phyloP scores from a whole-genome alignment of 2,888 invertebrate genomes.

The Synanthedon andrenaeformis region DNA sequence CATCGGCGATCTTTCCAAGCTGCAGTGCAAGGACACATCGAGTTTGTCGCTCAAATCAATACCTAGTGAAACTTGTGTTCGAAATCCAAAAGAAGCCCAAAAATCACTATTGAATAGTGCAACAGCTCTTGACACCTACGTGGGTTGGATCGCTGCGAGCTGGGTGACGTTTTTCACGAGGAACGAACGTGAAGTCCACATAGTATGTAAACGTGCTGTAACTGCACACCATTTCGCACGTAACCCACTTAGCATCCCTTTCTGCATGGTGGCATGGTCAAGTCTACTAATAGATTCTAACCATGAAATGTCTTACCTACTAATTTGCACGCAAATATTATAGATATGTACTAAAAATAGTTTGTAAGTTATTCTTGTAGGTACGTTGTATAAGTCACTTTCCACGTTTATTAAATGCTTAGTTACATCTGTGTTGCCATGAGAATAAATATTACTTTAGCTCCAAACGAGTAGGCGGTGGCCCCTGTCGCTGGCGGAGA shows the following conservation, averaged over 20 bases:
- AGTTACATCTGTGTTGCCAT: too few species aligned
- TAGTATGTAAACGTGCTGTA: constrained; percentile 43
- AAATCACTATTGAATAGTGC: constrained; percentile 44
- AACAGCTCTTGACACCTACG: constrained; percentile 55
- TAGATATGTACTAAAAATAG: background rate
- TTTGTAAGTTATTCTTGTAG: too few species aligned
- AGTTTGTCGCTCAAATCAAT: constrained; percentile 30
- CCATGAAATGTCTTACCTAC: background rate
- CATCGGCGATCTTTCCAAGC: constrained; percentile 60
- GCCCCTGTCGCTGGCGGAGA: too few species aligned
- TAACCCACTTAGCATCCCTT: background rate
- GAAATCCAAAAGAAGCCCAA: constrained; percentile 41
- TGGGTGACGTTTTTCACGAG: constrained; percentile 55
- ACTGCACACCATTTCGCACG: constrained; percentile 2
- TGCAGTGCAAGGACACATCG: constrained; percentile 38
- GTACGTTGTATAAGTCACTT: too few species aligned
- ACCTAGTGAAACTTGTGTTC: constrained; percentile 37
- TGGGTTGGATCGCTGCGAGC: constrained; percentile 58
- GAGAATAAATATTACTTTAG: too few species aligned
- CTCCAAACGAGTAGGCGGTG: too few species aligned
- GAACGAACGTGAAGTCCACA: constrained; percentile 47
- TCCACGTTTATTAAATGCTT: too few species aligned
- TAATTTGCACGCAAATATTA: background rate
- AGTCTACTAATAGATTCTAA: background rate
- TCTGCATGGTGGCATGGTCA: background rate